Base-by-base conservation (phyloP, 2,888 invertebrate species). In the Stegana nigrithorax region DNA sequence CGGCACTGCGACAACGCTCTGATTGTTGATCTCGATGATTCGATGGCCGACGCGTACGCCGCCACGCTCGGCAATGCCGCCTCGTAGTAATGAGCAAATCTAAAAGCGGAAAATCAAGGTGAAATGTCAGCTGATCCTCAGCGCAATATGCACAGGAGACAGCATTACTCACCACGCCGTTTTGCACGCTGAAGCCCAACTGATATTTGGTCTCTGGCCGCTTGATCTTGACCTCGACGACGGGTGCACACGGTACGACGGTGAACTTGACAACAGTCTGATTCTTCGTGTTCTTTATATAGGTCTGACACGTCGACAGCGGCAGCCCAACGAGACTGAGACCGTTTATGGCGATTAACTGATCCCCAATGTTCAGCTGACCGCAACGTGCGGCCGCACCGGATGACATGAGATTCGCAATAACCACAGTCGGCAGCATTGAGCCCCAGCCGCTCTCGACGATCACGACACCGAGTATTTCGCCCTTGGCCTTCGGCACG, bases 391-490 rank as follows among this genome's bases (percentile, higher is more conserved):
- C 98, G 6, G 99, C 98, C 1, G 99, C 98, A 1, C 98, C 98
- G 2, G 93, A 91, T 8, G 98, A 97, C 73, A 96, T 95, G 73
- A 99, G 89, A 87, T 99, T 99, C 58, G 99, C 99, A 78, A 99
- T 96, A 55, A 99, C 99, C 55, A 99, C 98, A 0, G 99, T 99
- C n/a, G 99, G 99, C 74, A 99, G 88, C 98, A 99, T 98, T 23
- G 97, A 98, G 25, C 99, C 99, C 99, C 99, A 99, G 36, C 99
- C 99, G 0, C 98, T 98, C 87, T 99, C 99, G 65, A 99, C 99
- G 75, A 99, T 97, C 57, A 99, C 98, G 68, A 99, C 96, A 14
- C 99, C 99, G 42, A 99, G 88, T 68, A 97, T 96, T 88, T 99
- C 99, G 25, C 98, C 97, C 85, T 98, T 98, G 42, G 95, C 91